phyloP scores from a whole-genome alignment of 2,888 invertebrate genomes.

The Sminthurides aquaticus region DNA sequence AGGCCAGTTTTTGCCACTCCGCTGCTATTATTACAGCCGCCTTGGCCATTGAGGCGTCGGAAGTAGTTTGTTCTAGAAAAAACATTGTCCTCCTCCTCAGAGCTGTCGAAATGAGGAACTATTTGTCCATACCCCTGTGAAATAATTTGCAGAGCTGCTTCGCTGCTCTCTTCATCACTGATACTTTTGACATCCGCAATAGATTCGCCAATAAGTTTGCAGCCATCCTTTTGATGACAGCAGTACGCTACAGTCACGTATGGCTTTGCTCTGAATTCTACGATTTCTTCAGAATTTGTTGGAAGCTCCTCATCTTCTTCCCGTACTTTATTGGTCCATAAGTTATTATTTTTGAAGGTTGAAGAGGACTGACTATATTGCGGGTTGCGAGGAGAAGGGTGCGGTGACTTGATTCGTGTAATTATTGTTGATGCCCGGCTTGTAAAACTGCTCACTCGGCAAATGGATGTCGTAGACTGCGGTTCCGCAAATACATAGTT shows the following conservation, averaged over 20 bases:
- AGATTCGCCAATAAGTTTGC: neutral
- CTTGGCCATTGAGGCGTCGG: too few species aligned
- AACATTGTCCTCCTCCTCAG: neutral
- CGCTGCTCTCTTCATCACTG: neutral
- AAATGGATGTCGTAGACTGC: neutral
- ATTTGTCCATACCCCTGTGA: neutral
- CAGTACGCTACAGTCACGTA: neutral
- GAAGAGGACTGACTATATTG: neutral
- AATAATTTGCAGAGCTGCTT: neutral
- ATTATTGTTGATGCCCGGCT: constrained; percentile 5
- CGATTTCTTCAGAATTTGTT: neutral
- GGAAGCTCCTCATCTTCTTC: neutral
- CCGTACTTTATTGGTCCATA: neutral
- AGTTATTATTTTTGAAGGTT: neutral
- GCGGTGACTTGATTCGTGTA: constrained; percentile 10
- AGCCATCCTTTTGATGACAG: neutral
- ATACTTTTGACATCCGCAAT: neutral
- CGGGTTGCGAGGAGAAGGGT: neutral
- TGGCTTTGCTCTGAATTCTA: neutral
- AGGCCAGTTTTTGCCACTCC: too few species aligned
- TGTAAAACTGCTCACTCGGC: neutral
- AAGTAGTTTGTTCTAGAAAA: too few species aligned
- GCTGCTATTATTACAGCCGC: too few species aligned
- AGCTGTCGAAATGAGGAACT: neutral
- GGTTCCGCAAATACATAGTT: constrained; percentile 17